A percentile compares a stretch with the other conserved stretches of the same genome.
phyloP scores from a whole-genome alignment of 2,888 invertebrate species.

The Neelides folsomi region DNA sequence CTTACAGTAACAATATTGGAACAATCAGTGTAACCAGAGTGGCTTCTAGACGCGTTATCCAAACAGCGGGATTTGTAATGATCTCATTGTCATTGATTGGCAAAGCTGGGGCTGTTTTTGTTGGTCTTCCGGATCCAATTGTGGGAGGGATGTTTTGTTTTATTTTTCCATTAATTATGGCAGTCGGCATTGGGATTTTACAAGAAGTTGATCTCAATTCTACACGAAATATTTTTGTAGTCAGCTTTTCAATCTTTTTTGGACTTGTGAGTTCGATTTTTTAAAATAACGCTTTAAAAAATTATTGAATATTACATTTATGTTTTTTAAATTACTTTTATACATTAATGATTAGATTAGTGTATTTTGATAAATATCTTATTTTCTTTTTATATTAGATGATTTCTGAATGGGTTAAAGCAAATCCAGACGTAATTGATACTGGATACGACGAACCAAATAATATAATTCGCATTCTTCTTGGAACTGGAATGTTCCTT shows the following conservation, averaged over 20 bases:
- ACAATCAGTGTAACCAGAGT: constrained; percentile 44
- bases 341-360: too few species aligned
- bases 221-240: constrained; percentile 2
- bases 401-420: constrained; percentile 57
- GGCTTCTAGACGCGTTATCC: constrained; percentile 33
- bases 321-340: too few species aligned
- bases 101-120: constrained; percentile 29
- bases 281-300: too few species aligned
- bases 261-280: neutral
- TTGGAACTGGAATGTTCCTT: constrained; percentile 62
- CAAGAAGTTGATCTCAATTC: neutral
- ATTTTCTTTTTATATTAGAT: constrained; percentile 38
- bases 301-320: too few species aligned
- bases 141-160: constrained; percentile 18
- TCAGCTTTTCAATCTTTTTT: constrained; percentile 8
- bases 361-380: too few species aligned
- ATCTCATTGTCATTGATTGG: constrained; percentile 26
- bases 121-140: constrained; percentile 21
- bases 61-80: constrained; percentile 29
- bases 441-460: constrained; percentile 53
- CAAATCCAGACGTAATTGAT: constrained; percentile 48
- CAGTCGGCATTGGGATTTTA: constrained; percentile 1
- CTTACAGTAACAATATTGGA: constrained; percentile 41
- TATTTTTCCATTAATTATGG: constrained; percentile 16
- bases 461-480: constrained; percentile 54